Evolutionary conservation across 2,113 vertebrate species (phyloP).

Genomic region (Ramphastos sulfuratus): DNA sequence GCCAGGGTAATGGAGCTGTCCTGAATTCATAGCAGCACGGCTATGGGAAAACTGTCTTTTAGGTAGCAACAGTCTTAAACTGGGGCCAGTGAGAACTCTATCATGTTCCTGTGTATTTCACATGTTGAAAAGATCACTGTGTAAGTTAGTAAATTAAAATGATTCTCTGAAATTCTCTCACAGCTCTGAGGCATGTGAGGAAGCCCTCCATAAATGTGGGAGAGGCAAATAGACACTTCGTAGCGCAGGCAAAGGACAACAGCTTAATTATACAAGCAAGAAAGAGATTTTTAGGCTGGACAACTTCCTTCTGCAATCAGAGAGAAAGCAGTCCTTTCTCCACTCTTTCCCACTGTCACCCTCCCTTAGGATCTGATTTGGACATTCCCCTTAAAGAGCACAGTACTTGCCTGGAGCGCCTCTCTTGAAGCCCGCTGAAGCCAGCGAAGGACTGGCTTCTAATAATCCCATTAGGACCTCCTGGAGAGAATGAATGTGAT

Average conservation of each 20-base stretch:
- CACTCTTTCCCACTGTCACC: background rate
- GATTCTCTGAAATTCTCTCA: background rate
- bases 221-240: background rate
- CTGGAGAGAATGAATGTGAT: constrained; percentile 89
- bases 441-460: constrained; percentile 97
- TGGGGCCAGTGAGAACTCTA: background rate
- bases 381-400: background rate
- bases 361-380: background rate
- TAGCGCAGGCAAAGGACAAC: background rate
- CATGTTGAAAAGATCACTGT: background rate
- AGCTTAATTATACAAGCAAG: background rate
- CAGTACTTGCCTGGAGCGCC: constrained; percentile 87
- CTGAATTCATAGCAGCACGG: background rate
- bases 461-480: constrained; percentile 97
- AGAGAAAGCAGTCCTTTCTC: background rate
- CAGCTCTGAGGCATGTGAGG: background rate
- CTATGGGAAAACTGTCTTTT: background rate
- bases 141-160: background rate
- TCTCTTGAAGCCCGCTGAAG: constrained; percentile 95
- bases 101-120: background rate
- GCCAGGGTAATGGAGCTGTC: background rate
- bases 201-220: background rate
- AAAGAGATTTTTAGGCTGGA: background rate
- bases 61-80: background rate
- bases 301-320: background rate